Base-by-base conservation (phyloP, 1,140 invertebrate genomes). In the Hylyphantes graminicola region DNA sequence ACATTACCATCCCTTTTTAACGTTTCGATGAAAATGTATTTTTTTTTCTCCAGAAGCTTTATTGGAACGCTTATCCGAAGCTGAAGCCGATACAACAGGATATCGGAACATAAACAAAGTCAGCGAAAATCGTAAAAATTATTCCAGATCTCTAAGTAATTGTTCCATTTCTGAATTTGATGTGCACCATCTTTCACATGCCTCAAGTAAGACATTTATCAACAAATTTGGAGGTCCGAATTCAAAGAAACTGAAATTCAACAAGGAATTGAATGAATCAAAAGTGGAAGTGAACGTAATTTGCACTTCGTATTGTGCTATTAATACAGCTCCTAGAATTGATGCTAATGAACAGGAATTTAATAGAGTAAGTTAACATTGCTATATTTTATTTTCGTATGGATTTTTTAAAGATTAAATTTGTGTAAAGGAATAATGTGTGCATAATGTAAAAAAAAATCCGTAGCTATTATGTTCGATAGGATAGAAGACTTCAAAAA, bases 141-240 rank as follows among this genome's bases (percentile, higher is more conserved):
- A 54, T 15, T 35, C 15, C 54, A 61, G 76, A 13, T 78, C 76
- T 11, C 15, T 78, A 6, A 78, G 76, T 15, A 78, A 78, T 19
- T 78, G 76, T 55, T 78, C 76, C 9, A 67, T 78, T 13, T 51
- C 51, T n/a, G 76, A 78, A 17, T 54, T 78, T 7, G 76, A 78
- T 8, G 51, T 78, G 0, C 54, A 54, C 17, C 65, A 53, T n/a
- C 35, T 78, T 11, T 11, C 63, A 6, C n/a, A 55, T 10, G 48
- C 11, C 17, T 54, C 63, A 0, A 50, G 67, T 11, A 54, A 15
- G 15, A 78, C 15, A 21, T 65, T 65, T 5, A 51, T 51, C 51
- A n/a, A n/a, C 17, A 64, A 65, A 0, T 21, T 54, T 6, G 13
- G 17, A 78, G 7, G 19, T 8, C 19, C 63, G 0, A 1, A 19